Evolutionary conservation across 2,113 vertebrate species (phyloP).

Genomic region (Connochaetes taurinus): DNA sequence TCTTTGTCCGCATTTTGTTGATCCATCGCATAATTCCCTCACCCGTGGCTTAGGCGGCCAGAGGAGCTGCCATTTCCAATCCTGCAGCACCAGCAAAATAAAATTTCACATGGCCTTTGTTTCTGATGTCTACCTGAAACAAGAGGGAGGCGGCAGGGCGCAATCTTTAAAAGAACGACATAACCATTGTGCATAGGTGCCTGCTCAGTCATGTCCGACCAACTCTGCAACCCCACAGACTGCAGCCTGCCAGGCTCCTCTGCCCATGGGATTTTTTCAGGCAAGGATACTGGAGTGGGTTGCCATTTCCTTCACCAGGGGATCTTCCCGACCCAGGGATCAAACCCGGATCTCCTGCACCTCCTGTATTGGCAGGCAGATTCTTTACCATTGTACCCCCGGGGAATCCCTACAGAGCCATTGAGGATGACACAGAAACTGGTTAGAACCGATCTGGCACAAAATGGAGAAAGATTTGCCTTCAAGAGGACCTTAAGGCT

Average conservation of each 20-base stretch:
- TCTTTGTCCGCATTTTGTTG: neutral
- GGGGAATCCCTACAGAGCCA: neutral
- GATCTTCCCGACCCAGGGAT: neutral
- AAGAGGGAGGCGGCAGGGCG: neutral
- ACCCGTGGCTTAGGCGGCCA: neutral
- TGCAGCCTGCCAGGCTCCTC: neutral
- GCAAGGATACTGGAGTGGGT: neutral
- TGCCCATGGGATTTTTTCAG: neutral
- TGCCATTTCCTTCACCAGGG: neutral
- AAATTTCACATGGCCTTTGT: neutral
- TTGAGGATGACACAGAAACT: neutral
- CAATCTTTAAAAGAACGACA: neutral
- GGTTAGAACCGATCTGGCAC: neutral
- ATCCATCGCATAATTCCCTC: neutral
- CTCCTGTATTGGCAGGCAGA: neutral
- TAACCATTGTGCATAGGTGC: neutral
- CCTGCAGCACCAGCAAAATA: neutral
- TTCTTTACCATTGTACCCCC: neutral
- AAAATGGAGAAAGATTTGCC: neutral
- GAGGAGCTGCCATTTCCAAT: neutral
- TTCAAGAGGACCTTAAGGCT: neutral
- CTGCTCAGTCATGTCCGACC: rapidly evolving
- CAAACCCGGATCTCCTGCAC: neutral
- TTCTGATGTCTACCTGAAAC: neutral
- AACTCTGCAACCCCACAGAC: neutral